phyloP scores from a whole-genome alignment of 2,797 vertebrate genomes.

The Myiothlypis coronata region DNA sequence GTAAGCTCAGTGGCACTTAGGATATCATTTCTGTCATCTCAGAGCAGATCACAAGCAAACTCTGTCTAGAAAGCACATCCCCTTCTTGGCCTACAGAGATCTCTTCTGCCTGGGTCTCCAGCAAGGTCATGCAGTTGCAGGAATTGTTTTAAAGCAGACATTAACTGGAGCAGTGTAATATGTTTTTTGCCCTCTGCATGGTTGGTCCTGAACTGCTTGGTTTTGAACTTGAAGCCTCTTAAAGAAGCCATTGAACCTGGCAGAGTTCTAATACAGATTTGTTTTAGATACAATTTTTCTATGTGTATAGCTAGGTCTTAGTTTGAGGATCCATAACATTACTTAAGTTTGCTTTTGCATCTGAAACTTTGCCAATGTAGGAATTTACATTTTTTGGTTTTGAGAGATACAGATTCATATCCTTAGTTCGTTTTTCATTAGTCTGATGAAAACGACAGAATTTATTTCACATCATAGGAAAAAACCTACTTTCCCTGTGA shows the following conservation, averaged over 20 bases:
- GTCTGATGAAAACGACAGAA: background rate
- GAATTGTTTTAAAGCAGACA: background rate
- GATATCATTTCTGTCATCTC: background rate
- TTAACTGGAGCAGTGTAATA: background rate
- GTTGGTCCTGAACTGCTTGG: background rate
- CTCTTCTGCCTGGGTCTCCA: background rate
- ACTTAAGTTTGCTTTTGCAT: background rate
- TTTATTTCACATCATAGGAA: background rate
- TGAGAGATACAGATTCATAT: background rate
- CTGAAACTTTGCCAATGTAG: background rate
- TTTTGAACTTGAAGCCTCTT: background rate
- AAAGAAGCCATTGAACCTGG: background rate
- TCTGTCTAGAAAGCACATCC: background rate
- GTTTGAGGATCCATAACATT: background rate
- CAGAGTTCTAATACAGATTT: background rate
- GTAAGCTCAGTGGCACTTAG: background rate
- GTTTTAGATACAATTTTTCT: background rate
- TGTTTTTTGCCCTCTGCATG: fast-evolving
- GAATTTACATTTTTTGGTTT: background rate
- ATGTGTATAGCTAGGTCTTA: background rate
- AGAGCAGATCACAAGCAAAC: background rate
- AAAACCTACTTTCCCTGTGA: background rate
- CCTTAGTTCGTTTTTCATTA: background rate
- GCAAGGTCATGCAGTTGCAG: background rate
- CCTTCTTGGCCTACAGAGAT: background rate